phyloP scores from a whole-genome alignment of 2,113 vertebrate genomes.

The Thymallus thymallus region DNA sequence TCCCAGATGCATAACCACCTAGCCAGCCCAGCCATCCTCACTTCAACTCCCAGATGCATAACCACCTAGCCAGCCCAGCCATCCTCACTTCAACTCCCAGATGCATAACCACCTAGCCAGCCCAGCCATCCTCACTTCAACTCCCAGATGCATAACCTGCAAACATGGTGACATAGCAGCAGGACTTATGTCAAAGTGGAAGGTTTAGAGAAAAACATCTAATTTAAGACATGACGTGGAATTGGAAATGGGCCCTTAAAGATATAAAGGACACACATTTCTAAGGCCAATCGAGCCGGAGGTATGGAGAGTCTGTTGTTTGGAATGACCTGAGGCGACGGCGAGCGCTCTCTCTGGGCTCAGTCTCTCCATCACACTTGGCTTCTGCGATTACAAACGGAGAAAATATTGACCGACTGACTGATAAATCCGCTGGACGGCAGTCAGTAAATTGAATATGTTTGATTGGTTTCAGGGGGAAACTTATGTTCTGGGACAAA shows the following conservation, averaged over 20 bases:
- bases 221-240: conserved; percentile 33
- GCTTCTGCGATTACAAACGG: conserved; percentile 12
- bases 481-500: conserved; percentile 23
- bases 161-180: conserved; percentile 24
- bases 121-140: conserved; percentile 27
- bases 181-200: background rate
- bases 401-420: conserved; percentile 50
- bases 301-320: conserved; percentile 43
- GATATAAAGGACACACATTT: conserved; percentile 4
- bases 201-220: conserved; percentile 18
- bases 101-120: no score
- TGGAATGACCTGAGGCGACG: conserved; percentile 1
- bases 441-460: conserved; percentile 32
- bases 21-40: conserved; percentile 14
- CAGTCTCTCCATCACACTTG: conserved; percentile 6
- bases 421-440: conserved; percentile 69
- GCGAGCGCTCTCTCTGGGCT: background rate
- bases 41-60: no score
- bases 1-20: no score
- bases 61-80: background rate
- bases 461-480: conserved; percentile 29
- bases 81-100: conserved; percentile 32
- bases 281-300: conserved; percentile 26
- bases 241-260: conserved; percentile 16
- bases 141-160: conserved; percentile 27